Base-by-base conservation (phyloP, 2,888 invertebrate genomes). In the Caenorhabditis japonica region DNA sequence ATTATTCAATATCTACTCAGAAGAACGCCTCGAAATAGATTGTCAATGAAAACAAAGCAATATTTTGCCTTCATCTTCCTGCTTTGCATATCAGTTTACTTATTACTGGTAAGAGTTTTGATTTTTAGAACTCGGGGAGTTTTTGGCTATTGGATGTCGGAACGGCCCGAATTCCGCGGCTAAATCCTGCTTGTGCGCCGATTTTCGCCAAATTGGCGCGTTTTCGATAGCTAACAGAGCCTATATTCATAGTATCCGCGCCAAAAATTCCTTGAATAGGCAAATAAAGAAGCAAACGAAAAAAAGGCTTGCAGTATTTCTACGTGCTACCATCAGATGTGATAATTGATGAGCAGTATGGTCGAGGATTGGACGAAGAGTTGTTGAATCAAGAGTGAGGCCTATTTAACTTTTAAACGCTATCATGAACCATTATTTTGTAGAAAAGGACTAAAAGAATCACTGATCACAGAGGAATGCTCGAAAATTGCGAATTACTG, bases 331-430 rank as follows among this genome's bases (percentile, higher is more conserved):
- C 58, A 4, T 10, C 58, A 3, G 52, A 58, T 19, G 55, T 72
- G 2, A 10, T 72, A 3, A 34, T 71, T 38, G 73, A 73, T 23
- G 64, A 73, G n/a, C 66, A 73, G 13, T 73, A 73, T 56, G 73
- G 39, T 7, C 60, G 41, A 15, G 64, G 39, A 39, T 23, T 62
- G 0, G 56, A 60, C 17, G 73, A 73, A 23, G 47, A 66, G 8
- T 44, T 73, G 17, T 17, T 72, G 43, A 34, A 47, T 27, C 44
- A 72, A 44, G 52, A 56, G 66, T 66, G n/a, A 51, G 49, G 4
- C 0, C 36, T 44, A 4, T 13, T 13, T 12, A 23, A 25, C 8
- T 25, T 25, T 27, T 30, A 19, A 3, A 30, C 8, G 17, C 4
- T n/a, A n/a, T n/a, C 19, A 34, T 7, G n/a, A 30, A 10, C 30